Percentiles rank a stretch among this genome's conserved stretches.
These are phyloP conservation scores for Sinohyriopsis cumingii DNA, from an alignment of 2,888 invertebrate species.

Conservation along the genomic window DNA sequence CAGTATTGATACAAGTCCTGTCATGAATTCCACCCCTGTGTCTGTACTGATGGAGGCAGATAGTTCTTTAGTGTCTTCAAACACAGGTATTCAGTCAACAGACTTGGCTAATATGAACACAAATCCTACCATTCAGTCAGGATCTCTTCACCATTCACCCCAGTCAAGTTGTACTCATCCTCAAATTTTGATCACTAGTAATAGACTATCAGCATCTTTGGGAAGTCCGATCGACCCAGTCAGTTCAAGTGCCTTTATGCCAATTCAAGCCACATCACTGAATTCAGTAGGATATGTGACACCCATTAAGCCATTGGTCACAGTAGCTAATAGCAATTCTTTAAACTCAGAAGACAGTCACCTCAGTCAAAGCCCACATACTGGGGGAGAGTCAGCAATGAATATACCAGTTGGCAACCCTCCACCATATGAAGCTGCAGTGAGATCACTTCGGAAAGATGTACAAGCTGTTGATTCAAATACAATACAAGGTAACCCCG, in stretches of 20 bases:
- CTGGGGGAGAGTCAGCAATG: slow-evolving; percentile 14
- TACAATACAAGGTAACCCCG: background rate
- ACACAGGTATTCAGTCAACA: slow-evolving; percentile 3
- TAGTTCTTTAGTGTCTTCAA: slow-evolving; percentile 9
- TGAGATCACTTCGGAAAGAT: slow-evolving; percentile 23
- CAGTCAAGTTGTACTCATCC: slow-evolving; percentile 3
- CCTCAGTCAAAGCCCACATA: background rate
- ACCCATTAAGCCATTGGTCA: slow-evolving; percentile 57
- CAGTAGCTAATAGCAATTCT: slow-evolving; percentile 39
- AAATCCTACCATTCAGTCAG: slow-evolving; percentile 10
- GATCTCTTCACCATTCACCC: slow-evolving; percentile 1
- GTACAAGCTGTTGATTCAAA: background rate
- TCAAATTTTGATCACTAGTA: slow-evolving; percentile 8
- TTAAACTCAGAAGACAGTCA: background rate
- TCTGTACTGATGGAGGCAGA: slow-evolving; percentile 14
- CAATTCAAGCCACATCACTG: slow-evolving; percentile 49
- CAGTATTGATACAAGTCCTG: slow-evolving; percentile 48
- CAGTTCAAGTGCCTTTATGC: slow-evolving; percentile 54
- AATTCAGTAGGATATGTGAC: slow-evolving; percentile 37
- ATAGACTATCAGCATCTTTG: slow-evolving; percentile 5
- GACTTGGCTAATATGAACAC: too few relatives aligned
- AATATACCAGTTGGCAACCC: slow-evolving; percentile 28
- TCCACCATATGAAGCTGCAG: slow-evolving; percentile 41
- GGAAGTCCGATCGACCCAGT: background rate
- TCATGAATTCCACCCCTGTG: slow-evolving; percentile 39